phyloP scores from a whole-genome alignment of 2,113 vertebrate genomes.

The Panthera uncia region DNA sequence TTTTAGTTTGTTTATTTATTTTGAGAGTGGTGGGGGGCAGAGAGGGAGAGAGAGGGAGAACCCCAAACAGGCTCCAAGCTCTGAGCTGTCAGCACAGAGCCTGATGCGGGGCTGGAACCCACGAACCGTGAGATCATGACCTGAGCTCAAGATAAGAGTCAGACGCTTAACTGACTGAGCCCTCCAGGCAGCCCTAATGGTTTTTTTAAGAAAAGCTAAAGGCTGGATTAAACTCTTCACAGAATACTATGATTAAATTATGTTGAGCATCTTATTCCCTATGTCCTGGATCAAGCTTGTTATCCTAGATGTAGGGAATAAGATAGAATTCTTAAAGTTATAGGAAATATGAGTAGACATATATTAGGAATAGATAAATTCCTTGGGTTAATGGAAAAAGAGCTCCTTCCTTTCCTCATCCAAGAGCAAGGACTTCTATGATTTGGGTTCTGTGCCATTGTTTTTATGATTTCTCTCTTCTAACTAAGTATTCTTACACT shows the following conservation, averaged over 20 bases:
- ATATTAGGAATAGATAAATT: neutral
- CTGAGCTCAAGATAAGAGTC: neutral
- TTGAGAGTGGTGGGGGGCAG: neutral
- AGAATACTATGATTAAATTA: neutral
- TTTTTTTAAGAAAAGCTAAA: neutral
- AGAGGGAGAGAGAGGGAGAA: neutral
- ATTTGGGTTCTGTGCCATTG: neutral
- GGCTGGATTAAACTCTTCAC: neutral
- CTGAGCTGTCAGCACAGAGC: neutral
- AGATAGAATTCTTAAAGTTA: neutral
- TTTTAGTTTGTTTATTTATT: neutral
- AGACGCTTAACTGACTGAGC: neutral
- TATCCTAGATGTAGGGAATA: neutral
- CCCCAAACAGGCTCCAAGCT: neutral
- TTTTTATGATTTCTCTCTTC: neutral
- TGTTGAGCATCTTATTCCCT: neutral
- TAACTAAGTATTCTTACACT: neutral
- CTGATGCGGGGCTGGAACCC: neutral
- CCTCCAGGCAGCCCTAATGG: neutral
- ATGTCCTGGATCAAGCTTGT: neutral
- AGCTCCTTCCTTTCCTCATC: neutral
- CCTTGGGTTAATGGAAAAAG: neutral
- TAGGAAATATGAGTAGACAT: neutral
- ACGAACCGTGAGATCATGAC: neutral
- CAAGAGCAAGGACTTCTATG: neutral